Evolutionary conservation across 2,797 vertebrate species (phyloP).

Genomic region (Setipinna tenuifilis): DNA sequence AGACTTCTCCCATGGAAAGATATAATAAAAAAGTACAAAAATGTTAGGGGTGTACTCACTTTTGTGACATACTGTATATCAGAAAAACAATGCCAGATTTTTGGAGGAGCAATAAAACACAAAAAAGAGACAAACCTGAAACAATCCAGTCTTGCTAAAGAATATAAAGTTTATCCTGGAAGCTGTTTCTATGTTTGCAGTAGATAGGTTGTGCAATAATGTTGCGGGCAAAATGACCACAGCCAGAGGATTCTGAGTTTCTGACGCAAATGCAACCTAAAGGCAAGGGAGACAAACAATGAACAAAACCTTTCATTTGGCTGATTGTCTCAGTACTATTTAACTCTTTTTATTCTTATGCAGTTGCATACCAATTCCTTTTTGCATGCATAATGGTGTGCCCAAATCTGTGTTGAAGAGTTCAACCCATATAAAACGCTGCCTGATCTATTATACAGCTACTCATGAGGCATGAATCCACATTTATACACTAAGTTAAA

Average conservation of each 20-base stretch:
- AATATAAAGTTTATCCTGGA: constrained; percentile 94
- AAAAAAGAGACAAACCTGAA: constrained; percentile 77
- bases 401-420: too few relatives aligned
- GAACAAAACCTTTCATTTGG: not conserved
- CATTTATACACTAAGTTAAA: too few relatives aligned
- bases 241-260: constrained; percentile 74
- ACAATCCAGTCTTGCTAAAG: constrained; percentile 91
- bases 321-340: not conserved
- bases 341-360: not conserved
- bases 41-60: too few relatives aligned
- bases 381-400: too few relatives aligned
- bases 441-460: too few relatives aligned
- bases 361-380: not conserved
- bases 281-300: constrained; percentile 31
- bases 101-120: not conserved
- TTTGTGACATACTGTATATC: too few relatives aligned
- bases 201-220: constrained; percentile 79
- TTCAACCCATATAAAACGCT: too few relatives aligned
- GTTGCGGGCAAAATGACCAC: constrained; percentile 85
- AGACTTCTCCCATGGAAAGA: too few relatives aligned
- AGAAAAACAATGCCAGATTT: not conserved
- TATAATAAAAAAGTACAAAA: too few relatives aligned
- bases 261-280: constrained; percentile 86
- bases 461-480: too few relatives aligned
- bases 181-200: constrained; percentile 72